Conservation (phyloP, 2,113 vertebrate genomes). For the Nycticebus coucang region DNA sequence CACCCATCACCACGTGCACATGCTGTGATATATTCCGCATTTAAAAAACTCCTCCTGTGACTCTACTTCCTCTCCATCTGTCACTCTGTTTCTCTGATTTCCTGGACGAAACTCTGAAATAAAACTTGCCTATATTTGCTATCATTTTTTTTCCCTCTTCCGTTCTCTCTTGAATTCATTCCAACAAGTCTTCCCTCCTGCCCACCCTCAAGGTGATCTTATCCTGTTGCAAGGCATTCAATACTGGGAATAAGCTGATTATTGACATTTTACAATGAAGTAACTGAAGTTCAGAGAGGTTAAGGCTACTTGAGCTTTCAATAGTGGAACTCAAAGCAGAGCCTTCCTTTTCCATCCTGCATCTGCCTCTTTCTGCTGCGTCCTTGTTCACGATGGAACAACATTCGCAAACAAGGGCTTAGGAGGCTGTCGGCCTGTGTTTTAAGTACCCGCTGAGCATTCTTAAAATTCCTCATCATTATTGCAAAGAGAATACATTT, state of each 20-base stretch:
- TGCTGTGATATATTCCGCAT: slow-evolving; percentile 58
- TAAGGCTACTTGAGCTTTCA: slow-evolving; percentile 46
- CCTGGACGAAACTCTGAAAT: slow-evolving; percentile 61
- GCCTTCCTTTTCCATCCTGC: neutral
- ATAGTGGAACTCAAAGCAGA: neutral
- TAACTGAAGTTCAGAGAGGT: slow-evolving; percentile 15
- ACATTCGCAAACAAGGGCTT: neutral
- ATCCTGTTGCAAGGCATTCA: neutral
- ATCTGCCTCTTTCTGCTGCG: neutral
- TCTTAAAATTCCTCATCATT: neutral
- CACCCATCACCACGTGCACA: slow-evolving; percentile 28
- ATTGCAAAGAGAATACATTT: slow-evolving; percentile 11
- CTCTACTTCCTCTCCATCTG: slow-evolving; percentile 73
- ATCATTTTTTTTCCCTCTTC: neutral
- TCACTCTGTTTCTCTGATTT: slow-evolving; percentile 51
- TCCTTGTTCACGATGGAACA: neutral
- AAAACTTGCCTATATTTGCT: slow-evolving; percentile 59
- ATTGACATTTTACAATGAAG: slow-evolving; percentile 19
- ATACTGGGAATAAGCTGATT: slow-evolving; percentile 46
- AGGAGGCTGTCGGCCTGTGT: neutral
- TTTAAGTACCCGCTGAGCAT: neutral
- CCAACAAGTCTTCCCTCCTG: slow-evolving; percentile 41
- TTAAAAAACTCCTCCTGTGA: slow-evolving; percentile 41
- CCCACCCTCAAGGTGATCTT: slow-evolving; percentile 31
- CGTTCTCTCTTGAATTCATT: slow-evolving; percentile 48